Conservation (phyloP, 2,797 vertebrate genomes). For the Acanthurus tractus region DNA sequence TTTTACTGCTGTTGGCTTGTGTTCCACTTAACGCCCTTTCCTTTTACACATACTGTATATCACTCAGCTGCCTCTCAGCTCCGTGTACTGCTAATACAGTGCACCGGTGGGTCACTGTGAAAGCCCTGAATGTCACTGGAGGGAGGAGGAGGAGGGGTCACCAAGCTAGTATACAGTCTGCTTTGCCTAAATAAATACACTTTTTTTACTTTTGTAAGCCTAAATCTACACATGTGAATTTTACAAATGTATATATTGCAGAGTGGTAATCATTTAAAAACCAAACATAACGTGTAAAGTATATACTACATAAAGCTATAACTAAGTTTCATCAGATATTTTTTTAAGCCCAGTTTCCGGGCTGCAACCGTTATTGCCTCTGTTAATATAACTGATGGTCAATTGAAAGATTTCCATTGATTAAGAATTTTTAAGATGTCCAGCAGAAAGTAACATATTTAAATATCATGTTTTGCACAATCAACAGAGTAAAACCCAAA, state of each 20-base stretch:
- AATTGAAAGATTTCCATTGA: no score
- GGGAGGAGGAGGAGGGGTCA: conserved; percentile 34
- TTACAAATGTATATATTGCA: not conserved
- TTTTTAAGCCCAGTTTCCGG: not conserved
- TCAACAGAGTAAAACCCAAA: not conserved
- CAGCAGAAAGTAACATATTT: not conserved
- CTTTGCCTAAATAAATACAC: not conserved
- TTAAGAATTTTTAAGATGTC: not conserved
- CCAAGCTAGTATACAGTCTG: conserved; percentile 22
- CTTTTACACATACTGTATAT: conserved; percentile 80
- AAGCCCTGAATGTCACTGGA: conserved; percentile 39
- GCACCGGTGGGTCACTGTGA: conserved; percentile 35
- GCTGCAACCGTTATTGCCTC: not conserved
- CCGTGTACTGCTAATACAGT: conserved; percentile 48
- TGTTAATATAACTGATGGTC: no score
- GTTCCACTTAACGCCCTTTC: conserved; percentile 77
- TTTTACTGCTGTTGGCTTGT: conserved; percentile 82
- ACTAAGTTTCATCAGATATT: not conserved
- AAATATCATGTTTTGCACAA: not conserved
- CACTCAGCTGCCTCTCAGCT: conserved; percentile 70
- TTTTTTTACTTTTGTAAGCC: not conserved
- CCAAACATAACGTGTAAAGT: no score
- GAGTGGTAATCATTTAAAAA: not conserved
- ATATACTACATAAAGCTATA: not conserved
- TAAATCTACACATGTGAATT: not conserved